Evolutionary conservation across 1,140 invertebrate species (phyloP).

Genomic region (Luehdorfia chinensis): DNA sequence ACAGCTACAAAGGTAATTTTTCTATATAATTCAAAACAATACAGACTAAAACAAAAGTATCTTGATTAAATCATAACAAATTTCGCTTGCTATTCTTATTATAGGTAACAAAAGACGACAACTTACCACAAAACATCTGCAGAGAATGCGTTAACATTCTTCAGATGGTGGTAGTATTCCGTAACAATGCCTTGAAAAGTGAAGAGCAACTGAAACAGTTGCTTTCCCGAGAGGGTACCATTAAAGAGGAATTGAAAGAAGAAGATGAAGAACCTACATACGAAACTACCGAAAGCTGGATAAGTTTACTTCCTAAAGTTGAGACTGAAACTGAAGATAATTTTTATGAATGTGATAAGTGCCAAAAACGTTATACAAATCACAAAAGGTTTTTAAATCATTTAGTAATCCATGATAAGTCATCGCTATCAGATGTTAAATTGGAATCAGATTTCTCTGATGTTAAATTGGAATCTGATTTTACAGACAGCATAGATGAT

Average conservation of each 20-base stretch:
- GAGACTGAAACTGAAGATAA: conserved; percentile 17
- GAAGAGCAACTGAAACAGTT: conserved; percentile 53
- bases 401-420: conserved; percentile 30
- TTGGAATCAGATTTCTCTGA: neutral
- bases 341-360: conserved; percentile 28
- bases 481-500: neutral
- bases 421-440: too few species aligned
- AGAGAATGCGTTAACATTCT: conserved; percentile 53
- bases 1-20: conserved; percentile 49
- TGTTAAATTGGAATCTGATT: conserved; percentile 26
- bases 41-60: conserved; percentile 9
- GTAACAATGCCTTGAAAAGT: conserved; percentile 44
- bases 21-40: too few species aligned
- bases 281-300: neutral
- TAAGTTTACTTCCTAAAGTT: conserved; percentile 21
- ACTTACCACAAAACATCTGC: conserved; percentile 65
- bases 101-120: conserved; percentile 60
- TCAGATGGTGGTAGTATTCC: conserved; percentile 50
- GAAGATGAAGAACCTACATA: conserved; percentile 33
- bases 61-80: neutral
- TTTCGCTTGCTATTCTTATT: conserved; percentile 21
- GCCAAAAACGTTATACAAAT: conserved; percentile 35
- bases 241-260: conserved; percentile 40
- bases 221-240: conserved; percentile 16
- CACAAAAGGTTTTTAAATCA: conserved; percentile 43